phyloP scores from a whole-genome alignment of 2,113 vertebrate genomes.

The Sinocyclocheilus maitianheensis region DNA sequence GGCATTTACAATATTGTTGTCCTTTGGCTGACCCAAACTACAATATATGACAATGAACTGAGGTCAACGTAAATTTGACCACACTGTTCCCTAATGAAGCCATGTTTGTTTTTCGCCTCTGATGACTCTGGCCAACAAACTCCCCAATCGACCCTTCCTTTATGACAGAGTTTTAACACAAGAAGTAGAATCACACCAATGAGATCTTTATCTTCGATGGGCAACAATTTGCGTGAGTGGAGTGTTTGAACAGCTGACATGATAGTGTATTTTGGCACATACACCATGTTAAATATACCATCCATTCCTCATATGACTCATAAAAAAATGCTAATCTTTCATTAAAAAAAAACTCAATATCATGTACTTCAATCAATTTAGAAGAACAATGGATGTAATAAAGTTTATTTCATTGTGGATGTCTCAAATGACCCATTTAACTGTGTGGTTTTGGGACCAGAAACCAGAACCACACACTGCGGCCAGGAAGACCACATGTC shows the following conservation, averaged over 20 bases:
- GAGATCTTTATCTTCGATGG: slow-evolving; percentile 29
- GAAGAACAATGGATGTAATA: slow-evolving; percentile 23
- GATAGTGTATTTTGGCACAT: slow-evolving; percentile 26
- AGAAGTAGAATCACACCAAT: background rate
- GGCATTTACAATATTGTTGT: background rate
- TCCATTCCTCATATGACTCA: background rate
- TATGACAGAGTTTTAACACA: slow-evolving; percentile 5
- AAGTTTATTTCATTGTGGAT: slow-evolving; percentile 8
- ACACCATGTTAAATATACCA: slow-evolving; percentile 5
- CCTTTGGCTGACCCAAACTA: background rate
- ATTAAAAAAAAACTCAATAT: background rate
- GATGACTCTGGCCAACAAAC: background rate
- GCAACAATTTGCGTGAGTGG: background rate
- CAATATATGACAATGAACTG: background rate
- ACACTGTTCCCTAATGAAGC: slow-evolving; percentile 1
- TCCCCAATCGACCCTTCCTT: background rate
- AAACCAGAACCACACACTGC: slow-evolving; percentile 17
- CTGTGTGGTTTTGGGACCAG: background rate
- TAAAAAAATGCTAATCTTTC: background rate
- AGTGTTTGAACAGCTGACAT: slow-evolving; percentile 56
- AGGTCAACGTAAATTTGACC: slow-evolving; percentile 5
- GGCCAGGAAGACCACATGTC: slow-evolving; percentile 4
- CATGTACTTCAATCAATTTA: background rate
- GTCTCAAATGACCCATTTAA: slow-evolving; percentile 33
- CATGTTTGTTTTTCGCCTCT: slow-evolving; percentile 5